phyloP scores from a whole-genome alignment of 2,888 invertebrate genomes.

The Andrena fulva region DNA sequence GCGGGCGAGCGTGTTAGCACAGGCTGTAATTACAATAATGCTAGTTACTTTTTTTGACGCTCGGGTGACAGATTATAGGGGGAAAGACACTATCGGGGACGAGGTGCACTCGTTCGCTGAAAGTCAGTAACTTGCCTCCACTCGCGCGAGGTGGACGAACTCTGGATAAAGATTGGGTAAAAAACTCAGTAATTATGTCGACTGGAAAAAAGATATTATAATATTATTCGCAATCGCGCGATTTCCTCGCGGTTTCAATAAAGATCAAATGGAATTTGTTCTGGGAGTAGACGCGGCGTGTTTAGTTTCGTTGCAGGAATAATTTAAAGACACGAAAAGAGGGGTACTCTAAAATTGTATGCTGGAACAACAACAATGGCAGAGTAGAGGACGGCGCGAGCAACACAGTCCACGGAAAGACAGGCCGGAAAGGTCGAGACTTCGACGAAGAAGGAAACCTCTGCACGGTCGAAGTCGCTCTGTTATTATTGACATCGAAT shows the following conservation, averaged over 20 bases:
- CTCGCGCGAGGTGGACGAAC: not conserved
- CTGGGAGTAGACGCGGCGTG: not conserved
- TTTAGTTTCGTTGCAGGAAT: not conserved
- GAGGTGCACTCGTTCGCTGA: slow-evolving; percentile 11
- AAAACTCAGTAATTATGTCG: not conserved
- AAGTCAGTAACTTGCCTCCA: not conserved
- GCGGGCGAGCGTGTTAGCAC: not conserved
- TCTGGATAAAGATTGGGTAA: not conserved
- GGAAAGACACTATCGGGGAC: slow-evolving; percentile 8
- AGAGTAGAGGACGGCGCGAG: slow-evolving; percentile 23
- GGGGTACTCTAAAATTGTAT: slow-evolving; percentile 11
- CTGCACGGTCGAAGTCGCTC: slow-evolving; percentile 48
- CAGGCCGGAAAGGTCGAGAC: slow-evolving; percentile 43
- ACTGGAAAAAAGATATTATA: not conserved
- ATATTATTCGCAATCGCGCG: not conserved
- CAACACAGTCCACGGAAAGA: slow-evolving; percentile 32
- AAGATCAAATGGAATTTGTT: not conserved
- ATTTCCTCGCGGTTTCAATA: not conserved
- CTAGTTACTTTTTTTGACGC: slow-evolving; percentile 7
- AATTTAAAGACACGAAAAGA: not conserved
- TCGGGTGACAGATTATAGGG: slow-evolving; percentile 6
- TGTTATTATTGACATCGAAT: slow-evolving; percentile 68
- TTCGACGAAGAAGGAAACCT: slow-evolving; percentile 49
- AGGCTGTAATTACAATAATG: slow-evolving; percentile 20
- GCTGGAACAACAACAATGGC: slow-evolving; percentile 18